Evolutionary conservation across 2,113 vertebrate species (phyloP), one percentile per base, ranked within the genome.

Genomic region (rat (Rattus norvegicus)): DNA sequence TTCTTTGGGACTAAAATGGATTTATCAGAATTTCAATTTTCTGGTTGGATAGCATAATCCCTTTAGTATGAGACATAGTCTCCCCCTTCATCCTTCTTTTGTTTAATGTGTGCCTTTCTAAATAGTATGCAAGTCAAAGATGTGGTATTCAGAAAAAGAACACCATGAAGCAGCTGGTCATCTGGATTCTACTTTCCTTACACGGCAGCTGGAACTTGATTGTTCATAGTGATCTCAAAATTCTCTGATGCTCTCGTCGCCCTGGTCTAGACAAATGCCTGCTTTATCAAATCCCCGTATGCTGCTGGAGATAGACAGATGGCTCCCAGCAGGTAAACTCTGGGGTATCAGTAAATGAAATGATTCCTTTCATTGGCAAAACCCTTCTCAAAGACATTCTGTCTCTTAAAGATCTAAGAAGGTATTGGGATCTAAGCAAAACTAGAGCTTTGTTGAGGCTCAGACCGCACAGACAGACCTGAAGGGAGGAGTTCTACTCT

Each of bases 311-410:
- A 77, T 56, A 90, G 90, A 75, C 97, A 97, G 92, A 95, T 97
- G 95, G 95, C 33, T 89, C 90, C 63, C 95, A 96, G 96, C 95
- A 97, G 95, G 95, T 97, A 95, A 93, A 81, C 36, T 39, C 89
- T 61, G 86, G 70, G 19, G 86, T 87, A 14, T 79, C 63, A 93
- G 70, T 88, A 84, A 96, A 94, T 69, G 70, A 97, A 96, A 92
- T 77, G 52, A 77, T 52, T 92, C 87, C 69, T 94, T 93, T 92
- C 77, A 77, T 24, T 69, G 90, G 39, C 92, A 85, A 49, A 88
- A 10, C 73, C 83, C 30, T 96, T 94, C 59, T 93, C 70, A 96
- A 90, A 97, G 47, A 89, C 20, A 52, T 49, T 65, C 22, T 95
- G 13, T 54, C 17, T 93, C 86, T 89, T 96, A 54, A 89, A 84